Percentiles rank a stretch among this genome's conserved stretches.
These are phyloP conservation scores for Rutilus rutilus DNA, from an alignment of 2,113 vertebrate genomes.

Conservation along the genomic window DNA sequence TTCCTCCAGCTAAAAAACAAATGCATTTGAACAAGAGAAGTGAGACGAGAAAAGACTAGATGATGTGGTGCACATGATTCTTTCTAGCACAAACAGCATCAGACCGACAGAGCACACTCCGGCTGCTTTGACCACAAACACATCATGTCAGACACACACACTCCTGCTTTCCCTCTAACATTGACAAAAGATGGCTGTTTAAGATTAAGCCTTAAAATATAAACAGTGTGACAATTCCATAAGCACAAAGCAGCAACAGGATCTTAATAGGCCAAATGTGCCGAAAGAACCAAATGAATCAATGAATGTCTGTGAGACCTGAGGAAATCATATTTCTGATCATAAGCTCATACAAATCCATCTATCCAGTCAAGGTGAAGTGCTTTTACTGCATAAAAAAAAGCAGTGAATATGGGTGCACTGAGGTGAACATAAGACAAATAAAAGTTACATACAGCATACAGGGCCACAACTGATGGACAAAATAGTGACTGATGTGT, in stretches of 20 bases:
- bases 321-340: background rate
- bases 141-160: constrained; percentile 3
- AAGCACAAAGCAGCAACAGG: background rate
- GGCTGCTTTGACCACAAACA: constrained; percentile 33
- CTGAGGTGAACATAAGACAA: constrained; percentile 20
- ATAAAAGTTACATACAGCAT: constrained; percentile 36
- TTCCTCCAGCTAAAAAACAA: too few relatives aligned
- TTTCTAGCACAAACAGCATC: too few relatives aligned
- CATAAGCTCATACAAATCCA: constrained; percentile 37
- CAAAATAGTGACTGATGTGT: constrained; percentile 28
- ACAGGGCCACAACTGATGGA: background rate
- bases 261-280: background rate
- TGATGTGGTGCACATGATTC: background rate
- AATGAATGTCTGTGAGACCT: background rate
- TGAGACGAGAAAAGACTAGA: background rate
- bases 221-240: background rate
- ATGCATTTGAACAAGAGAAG: background rate
- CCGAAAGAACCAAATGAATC: background rate
- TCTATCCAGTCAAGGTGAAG: background rate
- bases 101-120: too few relatives aligned
- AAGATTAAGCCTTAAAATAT: background rate
- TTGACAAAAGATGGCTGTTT: background rate
- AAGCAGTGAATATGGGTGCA: background rate
- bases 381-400: too few relatives aligned
- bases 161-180: background rate